Base-by-base conservation (phyloP, 2,797 vertebrate genomes). In the Rhincodon typus region DNA sequence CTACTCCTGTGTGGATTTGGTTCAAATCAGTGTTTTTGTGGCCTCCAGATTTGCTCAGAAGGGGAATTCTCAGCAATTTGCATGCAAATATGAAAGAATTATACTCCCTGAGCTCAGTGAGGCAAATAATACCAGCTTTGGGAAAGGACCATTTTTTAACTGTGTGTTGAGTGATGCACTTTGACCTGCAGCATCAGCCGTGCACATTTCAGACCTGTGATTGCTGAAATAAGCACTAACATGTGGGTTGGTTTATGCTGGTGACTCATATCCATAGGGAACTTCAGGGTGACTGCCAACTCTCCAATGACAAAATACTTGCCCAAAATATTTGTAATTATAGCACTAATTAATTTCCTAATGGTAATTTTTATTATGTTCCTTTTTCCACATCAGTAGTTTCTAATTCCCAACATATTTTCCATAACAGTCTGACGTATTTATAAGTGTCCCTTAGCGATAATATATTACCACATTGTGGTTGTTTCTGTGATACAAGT, bases 301-400 rank as follows among this genome's bases (percentile, higher is more conserved):
- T 53, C 42, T 50, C 42, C 94, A 94, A 70, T 27, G 30, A 70
- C 69, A 74, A 50, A 94, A 74, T 74, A 74, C 69, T 74, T 74
- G 25, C 38, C 27, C 27, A 70, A 74, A 74, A 94, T 74, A 74
- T 94, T 53, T 94, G 69, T 74, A 94, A 74, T 72, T 94, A 94
- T 74, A 74, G 42, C 94, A 94, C 69, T 50, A 72, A 27, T 94
- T 94, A 94, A 94, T 94, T 72, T 93, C 38, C 69, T 72, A 94
- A 94, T 94, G 67, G 66, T 72, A 94, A 72, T 72, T 94, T 94
- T 70, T 94, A 25, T 72, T 46, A 50, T 74, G 34, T 69, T 50
- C 25, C 38, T 23, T 74, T 74, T 46, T 17, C 15, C 42, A 30
- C 69, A 74, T 94, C 69, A 53, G 69, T 53, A 94, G 30, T 27